Percentiles rank a stretch among this genome's conserved stretches.
phyloP scores from a whole-genome alignment of 2,888 invertebrate genomes.

The Thysanoteuthis rhombus region DNA sequence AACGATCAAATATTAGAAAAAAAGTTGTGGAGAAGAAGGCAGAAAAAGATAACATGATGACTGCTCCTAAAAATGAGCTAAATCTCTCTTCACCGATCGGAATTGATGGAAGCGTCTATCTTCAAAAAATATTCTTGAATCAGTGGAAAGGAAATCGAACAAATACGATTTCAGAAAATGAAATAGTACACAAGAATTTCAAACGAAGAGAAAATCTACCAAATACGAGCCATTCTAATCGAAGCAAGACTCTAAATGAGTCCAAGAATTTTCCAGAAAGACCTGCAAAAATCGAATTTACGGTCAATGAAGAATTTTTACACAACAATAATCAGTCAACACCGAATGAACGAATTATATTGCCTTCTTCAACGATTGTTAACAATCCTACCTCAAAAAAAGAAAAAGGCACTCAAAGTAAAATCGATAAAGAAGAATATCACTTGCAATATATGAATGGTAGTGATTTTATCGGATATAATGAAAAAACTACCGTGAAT shows the following conservation, averaged over 20 bases:
- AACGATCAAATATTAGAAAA: neutral
- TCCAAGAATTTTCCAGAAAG: neutral
- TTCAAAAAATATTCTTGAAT: neutral
- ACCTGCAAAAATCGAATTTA: neutral
- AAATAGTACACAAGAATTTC: neutral
- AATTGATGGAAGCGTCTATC: neutral
- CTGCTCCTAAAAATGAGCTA: neutral
- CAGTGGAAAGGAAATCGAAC: neutral
- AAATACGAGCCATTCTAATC: neutral
- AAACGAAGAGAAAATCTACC: neutral
- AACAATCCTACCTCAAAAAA: neutral
- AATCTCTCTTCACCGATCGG: neutral
- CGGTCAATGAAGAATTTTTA: neutral
- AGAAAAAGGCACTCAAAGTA: no score
- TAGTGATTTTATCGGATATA: no score
- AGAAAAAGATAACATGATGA: neutral
- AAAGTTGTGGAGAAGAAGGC: neutral
- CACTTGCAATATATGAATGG: no score
- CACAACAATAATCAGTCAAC: neutral
- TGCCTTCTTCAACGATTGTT: neutral
- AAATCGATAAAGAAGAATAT: no score
- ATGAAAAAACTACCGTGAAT: no score
- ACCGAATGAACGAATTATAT: neutral
- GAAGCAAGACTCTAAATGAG: neutral
- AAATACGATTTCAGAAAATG: neutral